These are phyloP conservation scores for Monopterus albus DNA, from an alignment of 2,113 vertebrate genomes.

Conservation along the genomic window DNA sequence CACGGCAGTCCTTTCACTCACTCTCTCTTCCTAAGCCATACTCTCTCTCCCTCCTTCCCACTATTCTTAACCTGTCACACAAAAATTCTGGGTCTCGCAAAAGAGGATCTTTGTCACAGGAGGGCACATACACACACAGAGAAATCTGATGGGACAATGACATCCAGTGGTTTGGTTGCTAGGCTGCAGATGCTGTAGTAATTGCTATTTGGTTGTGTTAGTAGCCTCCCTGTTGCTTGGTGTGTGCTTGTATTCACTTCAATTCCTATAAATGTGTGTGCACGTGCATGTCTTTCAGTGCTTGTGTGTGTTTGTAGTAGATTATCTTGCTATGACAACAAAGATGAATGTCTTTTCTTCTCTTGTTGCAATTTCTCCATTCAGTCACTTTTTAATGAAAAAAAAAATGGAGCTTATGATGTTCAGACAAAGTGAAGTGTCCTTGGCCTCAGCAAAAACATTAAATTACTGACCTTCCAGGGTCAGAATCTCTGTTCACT, in stretches of 20 bases:
- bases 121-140: conserved; percentile 21
- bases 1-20: background rate
- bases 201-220: conserved; percentile 66
- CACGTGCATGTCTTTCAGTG: conserved; percentile 21
- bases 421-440: background rate
- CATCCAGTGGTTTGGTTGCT: conserved; percentile 67
- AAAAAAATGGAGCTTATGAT: background rate
- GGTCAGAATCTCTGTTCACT: background rate
- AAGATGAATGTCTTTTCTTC: conserved; percentile 41
- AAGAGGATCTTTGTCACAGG: conserved; percentile 56
- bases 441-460: conserved; percentile 7
- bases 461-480: background rate
- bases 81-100: conserved; percentile 46
- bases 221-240: conserved; percentile 63
- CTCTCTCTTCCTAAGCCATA: conserved; percentile 1
- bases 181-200: conserved; percentile 66
- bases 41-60: conserved; percentile 17
- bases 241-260: conserved; percentile 45
- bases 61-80: conserved; percentile 61
- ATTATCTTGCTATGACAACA: conserved; percentile 49
- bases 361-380: conserved; percentile 29
- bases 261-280: too few relatives aligned
- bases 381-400: background rate
- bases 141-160: conserved; percentile 58
- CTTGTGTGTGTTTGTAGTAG: conserved; percentile 29